Conservation (phyloP, 2,113 vertebrate genomes). For the Aegotheles bennettii region DNA sequence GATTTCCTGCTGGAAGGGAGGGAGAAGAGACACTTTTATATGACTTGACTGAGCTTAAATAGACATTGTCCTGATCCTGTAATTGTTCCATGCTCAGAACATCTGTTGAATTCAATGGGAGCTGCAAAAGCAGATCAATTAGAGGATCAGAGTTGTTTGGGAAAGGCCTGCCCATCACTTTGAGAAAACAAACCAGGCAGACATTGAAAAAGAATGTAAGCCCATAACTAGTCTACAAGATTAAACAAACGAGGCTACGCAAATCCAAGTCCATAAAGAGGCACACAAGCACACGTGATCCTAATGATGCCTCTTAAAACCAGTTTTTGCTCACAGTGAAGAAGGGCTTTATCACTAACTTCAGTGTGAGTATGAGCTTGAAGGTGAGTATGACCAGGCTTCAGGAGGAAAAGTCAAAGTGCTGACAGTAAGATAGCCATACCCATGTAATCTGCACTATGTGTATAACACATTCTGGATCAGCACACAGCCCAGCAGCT, state of each 20-base stretch:
- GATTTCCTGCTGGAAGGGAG: slow-evolving; percentile 14
- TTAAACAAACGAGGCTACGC: neutral
- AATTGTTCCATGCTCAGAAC: neutral
- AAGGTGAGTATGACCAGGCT: neutral
- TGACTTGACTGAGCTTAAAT: neutral
- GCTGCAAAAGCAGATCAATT: slow-evolving; percentile 44
- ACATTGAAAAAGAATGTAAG: slow-evolving; percentile 3
- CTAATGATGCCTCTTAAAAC: neutral
- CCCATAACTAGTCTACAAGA: neutral
- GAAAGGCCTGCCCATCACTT: slow-evolving; percentile 28
- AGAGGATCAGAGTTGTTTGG: slow-evolving; percentile 43
- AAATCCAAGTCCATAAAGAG: neutral
- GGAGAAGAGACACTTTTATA: neutral
- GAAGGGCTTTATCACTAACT: neutral
- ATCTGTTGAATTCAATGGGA: slow-evolving; percentile 5
- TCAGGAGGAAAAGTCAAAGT: neutral
- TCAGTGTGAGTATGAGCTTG: neutral
- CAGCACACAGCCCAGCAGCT: neutral
- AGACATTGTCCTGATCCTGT: slow-evolving; percentile 22
- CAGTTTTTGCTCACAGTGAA: neutral
- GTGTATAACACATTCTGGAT: neutral
- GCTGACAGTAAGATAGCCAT: neutral
- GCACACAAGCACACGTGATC: neutral
- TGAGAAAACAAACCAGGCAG: slow-evolving; percentile 12
- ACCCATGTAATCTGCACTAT: neutral